A percentile compares a stretch with the other conserved stretches of the same genome.
Evolutionary conservation across 2,113 vertebrate species (phyloP).

Genomic region (Orthochromis indermauri): DNA sequence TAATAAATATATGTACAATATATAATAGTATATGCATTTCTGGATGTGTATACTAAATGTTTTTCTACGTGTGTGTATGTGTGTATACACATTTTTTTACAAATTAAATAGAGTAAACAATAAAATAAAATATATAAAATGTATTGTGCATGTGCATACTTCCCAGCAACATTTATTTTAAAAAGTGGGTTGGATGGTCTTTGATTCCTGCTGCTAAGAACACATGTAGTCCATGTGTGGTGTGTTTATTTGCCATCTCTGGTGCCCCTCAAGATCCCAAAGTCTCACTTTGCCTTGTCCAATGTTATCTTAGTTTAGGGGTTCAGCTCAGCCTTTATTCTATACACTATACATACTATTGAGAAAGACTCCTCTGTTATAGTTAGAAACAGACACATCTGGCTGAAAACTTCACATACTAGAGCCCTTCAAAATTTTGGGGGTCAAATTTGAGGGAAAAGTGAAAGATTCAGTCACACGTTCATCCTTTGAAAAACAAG

Average conservation of each 20-base stretch:
- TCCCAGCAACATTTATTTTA: slow-evolving; percentile 59
- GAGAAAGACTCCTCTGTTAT: background rate
- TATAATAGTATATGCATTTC: too few species aligned
- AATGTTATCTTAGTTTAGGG: slow-evolving; percentile 33
- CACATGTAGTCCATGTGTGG: slow-evolving; percentile 40
- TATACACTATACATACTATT: background rate
- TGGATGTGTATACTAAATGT: too few species aligned
- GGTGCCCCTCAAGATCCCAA: slow-evolving; percentile 15
- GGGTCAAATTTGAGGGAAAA: background rate
- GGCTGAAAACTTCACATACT: background rate
- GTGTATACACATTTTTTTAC: too few species aligned
- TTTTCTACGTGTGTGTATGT: too few species aligned
- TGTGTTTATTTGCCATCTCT: slow-evolving; percentile 58
- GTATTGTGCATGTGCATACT: slow-evolving; percentile 43
- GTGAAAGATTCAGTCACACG: background rate
- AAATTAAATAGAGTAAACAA: too few species aligned
- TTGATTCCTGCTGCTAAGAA: slow-evolving; percentile 47
- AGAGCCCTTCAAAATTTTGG: background rate
- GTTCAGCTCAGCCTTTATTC: slow-evolving; percentile 5
- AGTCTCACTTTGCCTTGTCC: background rate
- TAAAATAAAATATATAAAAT: too few species aligned
- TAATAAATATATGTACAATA: too few species aligned
- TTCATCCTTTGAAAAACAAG: background rate
- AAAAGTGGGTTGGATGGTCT: slow-evolving; percentile 44
- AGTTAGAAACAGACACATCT: background rate